Evolutionary conservation across 2,113 vertebrate species (phyloP).

Genomic region (Catharus bicknelli): DNA sequence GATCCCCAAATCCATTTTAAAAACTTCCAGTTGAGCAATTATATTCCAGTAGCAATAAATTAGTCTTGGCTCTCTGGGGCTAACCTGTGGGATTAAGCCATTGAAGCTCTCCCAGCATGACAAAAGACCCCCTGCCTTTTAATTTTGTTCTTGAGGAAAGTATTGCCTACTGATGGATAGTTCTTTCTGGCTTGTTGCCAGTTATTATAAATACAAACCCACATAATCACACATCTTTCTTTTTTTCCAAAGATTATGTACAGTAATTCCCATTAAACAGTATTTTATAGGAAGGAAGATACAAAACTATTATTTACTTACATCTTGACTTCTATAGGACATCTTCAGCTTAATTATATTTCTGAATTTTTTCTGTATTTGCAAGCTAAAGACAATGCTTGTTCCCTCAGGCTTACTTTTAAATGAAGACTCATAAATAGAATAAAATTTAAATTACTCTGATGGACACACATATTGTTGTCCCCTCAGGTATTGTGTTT

Average conservation of each 20-base stretch:
- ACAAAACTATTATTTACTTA: slow-evolving; percentile 4
- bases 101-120: neutral
- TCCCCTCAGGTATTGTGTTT: slow-evolving; percentile 36
- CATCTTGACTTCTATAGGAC: neutral
- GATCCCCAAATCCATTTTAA: neutral
- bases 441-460: slow-evolving; percentile 45
- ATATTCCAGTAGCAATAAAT: slow-evolving; percentile 13
- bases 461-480: slow-evolving; percentile 16
- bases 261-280: neutral
- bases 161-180: neutral
- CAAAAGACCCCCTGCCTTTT: neutral
- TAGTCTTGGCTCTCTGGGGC: neutral
- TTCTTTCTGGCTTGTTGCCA: neutral
- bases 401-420: slow-evolving; percentile 39
- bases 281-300: neutral
- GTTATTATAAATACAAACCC: neutral
- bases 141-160: slow-evolving; percentile 3
- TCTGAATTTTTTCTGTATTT: slow-evolving; percentile 28
- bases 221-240: neutral
- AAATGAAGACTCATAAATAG: slow-evolving; percentile 45
- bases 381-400: neutral
- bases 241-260: neutral
- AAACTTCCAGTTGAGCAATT: neutral
- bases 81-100: slow-evolving; percentile 7
- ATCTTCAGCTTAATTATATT: slow-evolving; percentile 35